These are phyloP conservation scores for Pseudomyrmex flavicornis DNA, from an alignment of 1,140 invertebrate genomes.

Conservation along the genomic window DNA sequence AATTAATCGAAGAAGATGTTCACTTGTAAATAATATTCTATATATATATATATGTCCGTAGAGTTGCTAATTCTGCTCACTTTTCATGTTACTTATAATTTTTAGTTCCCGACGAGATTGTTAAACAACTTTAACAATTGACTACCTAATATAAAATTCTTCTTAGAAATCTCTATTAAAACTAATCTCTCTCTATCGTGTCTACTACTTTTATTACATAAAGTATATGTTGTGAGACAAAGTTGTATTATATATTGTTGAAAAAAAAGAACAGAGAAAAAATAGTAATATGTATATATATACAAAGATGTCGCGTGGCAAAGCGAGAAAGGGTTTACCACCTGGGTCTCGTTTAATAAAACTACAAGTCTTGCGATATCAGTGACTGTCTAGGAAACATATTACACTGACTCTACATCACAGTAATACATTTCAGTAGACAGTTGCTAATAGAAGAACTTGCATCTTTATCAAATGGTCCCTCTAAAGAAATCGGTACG, in stretches of 20 bases:
- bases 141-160: neutral
- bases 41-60: neutral
- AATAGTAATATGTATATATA: neutral
- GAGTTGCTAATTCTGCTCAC: too few species aligned
- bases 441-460: too few species aligned
- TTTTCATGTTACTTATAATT: neutral
- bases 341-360: neutral
- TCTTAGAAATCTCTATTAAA: constrained; percentile 26
- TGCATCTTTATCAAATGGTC: too few species aligned
- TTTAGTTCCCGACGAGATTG: constrained; percentile 28
- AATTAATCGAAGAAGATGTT: constrained; percentile 25
- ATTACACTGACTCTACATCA: too few species aligned
- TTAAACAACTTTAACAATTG: constrained; percentile 27
- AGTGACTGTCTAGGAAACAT: too few species aligned
- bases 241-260: constrained; percentile 69
- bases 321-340: neutral
- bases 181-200: constrained; percentile 57
- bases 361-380: too few species aligned
- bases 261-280: constrained; percentile 30
- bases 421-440: too few species aligned
- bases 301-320: neutral
- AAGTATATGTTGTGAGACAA: constrained; percentile 47
- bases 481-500: neutral
- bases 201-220: constrained; percentile 56
- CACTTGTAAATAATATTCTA: constrained; percentile 45